Evolutionary conservation across 2,797 vertebrate genomes (phyloP).

Genomic region (Mus minutoides): DNA sequence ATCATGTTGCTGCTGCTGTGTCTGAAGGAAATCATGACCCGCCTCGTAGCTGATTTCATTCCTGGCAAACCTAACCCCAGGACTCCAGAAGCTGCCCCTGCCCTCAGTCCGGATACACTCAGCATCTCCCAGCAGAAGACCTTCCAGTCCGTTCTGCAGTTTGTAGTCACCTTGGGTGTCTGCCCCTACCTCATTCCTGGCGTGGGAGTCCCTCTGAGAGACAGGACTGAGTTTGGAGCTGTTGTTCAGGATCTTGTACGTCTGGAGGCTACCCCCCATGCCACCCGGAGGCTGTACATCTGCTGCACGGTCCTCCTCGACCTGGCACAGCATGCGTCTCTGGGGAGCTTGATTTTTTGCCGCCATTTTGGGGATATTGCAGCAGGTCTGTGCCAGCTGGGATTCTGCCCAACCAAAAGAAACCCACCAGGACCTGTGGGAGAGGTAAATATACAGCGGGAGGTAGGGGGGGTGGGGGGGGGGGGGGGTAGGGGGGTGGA

Average conservation of each 20-base stretch:
- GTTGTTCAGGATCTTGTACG: constrained; percentile 86
- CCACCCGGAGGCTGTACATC: constrained; percentile 84
- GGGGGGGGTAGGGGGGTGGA: no score
- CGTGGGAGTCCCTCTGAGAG: constrained; percentile 89
- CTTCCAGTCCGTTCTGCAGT: constrained; percentile 89
- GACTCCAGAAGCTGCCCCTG: constrained; percentile 89
- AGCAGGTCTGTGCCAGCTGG: constrained; percentile 93
- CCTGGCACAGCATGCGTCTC: constrained; percentile 86
- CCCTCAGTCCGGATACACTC: constrained; percentile 93
- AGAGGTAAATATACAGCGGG: constrained; percentile 47
- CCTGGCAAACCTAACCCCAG: constrained; percentile 70
- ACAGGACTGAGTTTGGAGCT: constrained; percentile 90
- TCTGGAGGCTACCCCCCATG: constrained; percentile 19
- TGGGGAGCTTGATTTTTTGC: constrained; percentile 90
- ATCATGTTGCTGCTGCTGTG: constrained; percentile 90
- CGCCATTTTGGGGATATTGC: constrained; percentile 94
- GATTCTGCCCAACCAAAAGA: constrained; percentile 87
- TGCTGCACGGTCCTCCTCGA: constrained; percentile 87
- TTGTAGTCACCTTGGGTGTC: constrained; percentile 92
- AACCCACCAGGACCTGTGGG: constrained; percentile 64
- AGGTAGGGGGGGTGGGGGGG: not conserved
- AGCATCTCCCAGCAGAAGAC: constrained; percentile 92
- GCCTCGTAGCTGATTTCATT: constrained; percentile 86
- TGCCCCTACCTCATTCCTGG: constrained; percentile 92
- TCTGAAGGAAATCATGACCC: constrained; percentile 87